These are phyloP conservation scores for Drosophila kokeensis DNA, from an alignment of 2,888 invertebrate species.

Conservation along the genomic window DNA sequence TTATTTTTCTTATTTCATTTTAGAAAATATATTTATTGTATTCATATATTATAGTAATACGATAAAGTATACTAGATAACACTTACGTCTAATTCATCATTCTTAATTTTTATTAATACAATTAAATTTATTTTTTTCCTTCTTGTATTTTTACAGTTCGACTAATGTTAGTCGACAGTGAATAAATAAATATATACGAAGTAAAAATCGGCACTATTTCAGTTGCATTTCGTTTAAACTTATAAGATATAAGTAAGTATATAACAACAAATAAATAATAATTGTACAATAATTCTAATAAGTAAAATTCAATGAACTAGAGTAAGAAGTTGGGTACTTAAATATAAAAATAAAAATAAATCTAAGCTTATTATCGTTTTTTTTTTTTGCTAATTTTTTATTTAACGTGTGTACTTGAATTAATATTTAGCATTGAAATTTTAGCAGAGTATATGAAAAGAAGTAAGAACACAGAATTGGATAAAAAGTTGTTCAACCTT, in stretches of 20 bases:
- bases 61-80: no score
- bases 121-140: neutral
- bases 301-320: neutral
- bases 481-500: conserved; percentile 69
- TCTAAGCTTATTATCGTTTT: neutral
- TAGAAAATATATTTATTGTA: neutral
- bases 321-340: neutral
- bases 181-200: neutral
- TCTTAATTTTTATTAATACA: neutral
- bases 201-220: neutral
- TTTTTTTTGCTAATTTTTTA: neutral
- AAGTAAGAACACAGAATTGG: conserved; percentile 17
- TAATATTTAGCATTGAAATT: neutral
- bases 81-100: neutral
- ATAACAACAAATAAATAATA: neutral
- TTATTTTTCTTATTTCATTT: neutral
- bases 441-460: conserved; percentile 27
- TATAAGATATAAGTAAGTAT: neutral
- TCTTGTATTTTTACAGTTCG: neutral
- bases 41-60: neutral
- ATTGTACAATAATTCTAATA: neutral
- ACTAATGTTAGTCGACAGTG: neutral
- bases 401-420: neutral
- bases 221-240: neutral
- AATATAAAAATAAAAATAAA: neutral